Evolutionary conservation across 1,140 invertebrate species (phyloP), one percentile per base, ranked within the genome.

Genomic region (Aporrectodea caliginosa): DNA sequence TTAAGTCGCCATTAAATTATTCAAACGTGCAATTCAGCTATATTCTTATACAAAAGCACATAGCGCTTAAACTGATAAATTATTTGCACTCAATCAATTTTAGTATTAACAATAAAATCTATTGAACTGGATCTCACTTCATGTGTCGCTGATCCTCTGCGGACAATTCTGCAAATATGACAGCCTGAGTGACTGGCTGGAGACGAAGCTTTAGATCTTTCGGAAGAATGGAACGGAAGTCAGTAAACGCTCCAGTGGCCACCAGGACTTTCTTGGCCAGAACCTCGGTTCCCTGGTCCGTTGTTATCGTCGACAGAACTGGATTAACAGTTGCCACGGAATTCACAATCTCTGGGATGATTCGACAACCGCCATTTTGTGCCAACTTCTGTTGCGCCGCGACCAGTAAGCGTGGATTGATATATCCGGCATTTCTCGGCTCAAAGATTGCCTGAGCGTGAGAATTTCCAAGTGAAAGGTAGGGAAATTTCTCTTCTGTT

Each of bases 181-280:
- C 81, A 2, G 80, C 69, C 1, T 82, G 12, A 2, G 82, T 81
- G 27, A 2, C 32, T 71, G 1, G 69, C 6, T 16, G 72, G 70
- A 43, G 79, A 43, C 78, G 68, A 27, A 35, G 69, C 12, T 27
- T 31, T 30, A 69, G 16, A 35, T 22, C 71, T 30, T 14, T 33
- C 0, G 82, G 78, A 30, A 84, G 77, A 6, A 84, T 72, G 33
- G 82, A 34, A 34, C 77, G 68, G 34, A 82, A 82, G 1, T 43
- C 58, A 2, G 84, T 84, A 68, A 83, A 84, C 1, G 84, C 83
- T n/a, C 83, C 83, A 16, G 83, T 84, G 1, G 84, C 43, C 58
- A 35, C 2, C 35, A 33, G n/a, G 12, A 43, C 32, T 6, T 79
- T 80, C 16, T 78, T 78, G 1, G 80, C 72, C 6, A 43, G 16